Percentiles rank a stretch among this genome's conserved stretches.
Evolutionary conservation across 2,888 invertebrate species (phyloP).

Genomic region (Rugalucina vietnamica): DNA sequence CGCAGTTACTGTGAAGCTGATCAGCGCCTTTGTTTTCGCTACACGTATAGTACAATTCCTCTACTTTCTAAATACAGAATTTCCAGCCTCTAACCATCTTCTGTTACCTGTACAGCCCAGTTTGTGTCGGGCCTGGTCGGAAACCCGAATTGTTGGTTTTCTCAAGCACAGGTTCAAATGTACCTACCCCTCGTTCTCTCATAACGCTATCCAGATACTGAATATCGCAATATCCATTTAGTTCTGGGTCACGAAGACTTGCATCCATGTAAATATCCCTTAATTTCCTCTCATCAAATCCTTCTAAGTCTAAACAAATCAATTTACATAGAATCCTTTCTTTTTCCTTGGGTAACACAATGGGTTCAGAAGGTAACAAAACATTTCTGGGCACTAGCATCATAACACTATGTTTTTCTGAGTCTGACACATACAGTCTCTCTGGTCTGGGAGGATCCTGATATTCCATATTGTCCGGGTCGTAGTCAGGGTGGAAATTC

Average conservation of each 20-base stretch:
- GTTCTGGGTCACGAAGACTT: constrained; percentile 67
- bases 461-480: not conserved
- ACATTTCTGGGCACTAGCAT: constrained; percentile 64
- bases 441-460: not conserved
- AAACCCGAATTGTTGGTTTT: too few species aligned
- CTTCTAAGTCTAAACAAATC: constrained; percentile 69
- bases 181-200: constrained; percentile 63
- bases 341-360: constrained; percentile 66
- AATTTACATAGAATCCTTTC: constrained; percentile 70
- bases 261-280: constrained; percentile 77
- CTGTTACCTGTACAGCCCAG: too few species aligned
- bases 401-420: constrained; percentile 48
- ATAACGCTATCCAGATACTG: constrained; percentile 69
- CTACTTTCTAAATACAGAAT: too few species aligned
- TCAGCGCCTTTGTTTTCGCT: too few species aligned
- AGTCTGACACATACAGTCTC: constrained; percentile 32
- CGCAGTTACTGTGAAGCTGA: too few species aligned
- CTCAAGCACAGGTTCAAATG: too few species aligned
- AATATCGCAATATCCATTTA: constrained; percentile 73
- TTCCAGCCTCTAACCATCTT: too few species aligned
- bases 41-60: too few species aligned
- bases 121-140: too few species aligned
- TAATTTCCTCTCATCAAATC: constrained; percentile 64
- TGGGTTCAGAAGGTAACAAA: constrained; percentile 73
- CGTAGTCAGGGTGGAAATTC: constrained; percentile 32